These are phyloP conservation scores for Scaptomyza polygonia DNA, from an alignment of 2,888 invertebrate genomes.

Conservation along the genomic window DNA sequence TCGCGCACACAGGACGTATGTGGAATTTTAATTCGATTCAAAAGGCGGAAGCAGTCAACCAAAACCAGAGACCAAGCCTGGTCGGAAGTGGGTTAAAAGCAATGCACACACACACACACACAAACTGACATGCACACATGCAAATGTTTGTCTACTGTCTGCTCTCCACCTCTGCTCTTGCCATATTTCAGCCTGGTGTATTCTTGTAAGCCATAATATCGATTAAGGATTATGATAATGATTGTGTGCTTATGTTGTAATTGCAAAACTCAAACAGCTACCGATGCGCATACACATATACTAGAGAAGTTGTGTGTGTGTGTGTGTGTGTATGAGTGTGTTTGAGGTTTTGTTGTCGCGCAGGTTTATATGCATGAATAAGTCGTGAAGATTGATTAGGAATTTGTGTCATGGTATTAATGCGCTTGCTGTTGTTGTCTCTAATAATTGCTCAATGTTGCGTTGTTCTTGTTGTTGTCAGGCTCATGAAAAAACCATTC, in stretches of 20 bases:
- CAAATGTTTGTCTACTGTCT: constrained; percentile 48
- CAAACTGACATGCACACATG: constrained; percentile 25
- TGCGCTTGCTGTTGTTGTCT: constrained; percentile 50
- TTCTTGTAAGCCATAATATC: constrained; percentile 80
- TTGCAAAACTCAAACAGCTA: constrained; percentile 75
- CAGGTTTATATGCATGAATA: constrained; percentile 72
- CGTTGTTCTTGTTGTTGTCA: constrained; percentile 62
- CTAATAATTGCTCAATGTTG: constrained; percentile 64
- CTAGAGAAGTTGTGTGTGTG: constrained; percentile 37
- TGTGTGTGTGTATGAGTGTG: constrained; percentile 22
- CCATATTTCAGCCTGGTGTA: not conserved
- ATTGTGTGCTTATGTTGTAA: constrained; percentile 83
- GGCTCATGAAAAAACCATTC: constrained; percentile 44
- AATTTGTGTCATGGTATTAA: constrained; percentile 72
- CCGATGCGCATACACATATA: constrained; percentile 32
- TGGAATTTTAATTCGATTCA: constrained; percentile 72
- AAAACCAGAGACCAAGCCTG: constrained; percentile 39
- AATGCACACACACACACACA: constrained; percentile 30
- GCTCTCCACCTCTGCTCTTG: not conserved
- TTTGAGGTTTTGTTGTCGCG: constrained; percentile 60
- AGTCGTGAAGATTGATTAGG: constrained; percentile 76
- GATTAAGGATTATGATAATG: constrained; percentile 84
- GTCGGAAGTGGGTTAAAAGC: constrained; percentile 71
- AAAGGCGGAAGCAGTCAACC: constrained; percentile 57
- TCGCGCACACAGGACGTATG: constrained; percentile 45